Evolutionary conservation across 2,888 invertebrate genomes (phyloP), one percentile per base, ranked within the genome.

Genomic region (Aleiodes leptofemur): DNA sequence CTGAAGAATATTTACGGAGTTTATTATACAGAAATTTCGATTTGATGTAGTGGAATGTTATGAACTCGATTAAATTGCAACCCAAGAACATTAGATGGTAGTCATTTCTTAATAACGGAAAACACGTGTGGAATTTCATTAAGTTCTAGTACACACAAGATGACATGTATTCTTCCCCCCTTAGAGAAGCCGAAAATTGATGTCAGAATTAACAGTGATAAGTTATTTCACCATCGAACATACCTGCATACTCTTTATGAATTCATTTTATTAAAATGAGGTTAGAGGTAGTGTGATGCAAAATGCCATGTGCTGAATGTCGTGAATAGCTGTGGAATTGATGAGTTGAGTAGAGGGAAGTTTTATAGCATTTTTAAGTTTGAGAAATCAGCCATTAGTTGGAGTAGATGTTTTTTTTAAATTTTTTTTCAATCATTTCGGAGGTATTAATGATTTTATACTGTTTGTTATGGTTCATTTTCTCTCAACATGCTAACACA

Each of bases 71-170:
- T 69, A 74, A 38, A 66, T 73, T 48, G 57, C 69, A 50, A 51
- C 14, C 16, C 23, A 50, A 16, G 59, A 38, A 50, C 76, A 77
- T 78, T 70, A 78, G 76, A 77, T 73, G 59, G 74, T 72, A 78
- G 78, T 82, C 81, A 81, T 80, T 83, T 83, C 81, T 83, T 82
- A 82, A 83, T 83, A 82, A 81, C 77, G 73, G 61, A 68, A 53
- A 72, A 69, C 76, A 76, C 71, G 77, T 72, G 57, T 72, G 84
- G 83, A 83, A 83, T 84, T 83, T 84, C 84, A 84, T 84, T 84
- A 84, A 77, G 76, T 77, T 76, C 77, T 79, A 76, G 69, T 74
- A 73, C 57, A 74, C 73, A 38, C 77, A 55, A 55, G 74, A 75
- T 76, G 72, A 77, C 56, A 56, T 56, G 14, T 29, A 14, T 3